Evolutionary conservation across 2,797 vertebrate genomes (phyloP).

Genomic region (Halcyon leucocephala): DNA sequence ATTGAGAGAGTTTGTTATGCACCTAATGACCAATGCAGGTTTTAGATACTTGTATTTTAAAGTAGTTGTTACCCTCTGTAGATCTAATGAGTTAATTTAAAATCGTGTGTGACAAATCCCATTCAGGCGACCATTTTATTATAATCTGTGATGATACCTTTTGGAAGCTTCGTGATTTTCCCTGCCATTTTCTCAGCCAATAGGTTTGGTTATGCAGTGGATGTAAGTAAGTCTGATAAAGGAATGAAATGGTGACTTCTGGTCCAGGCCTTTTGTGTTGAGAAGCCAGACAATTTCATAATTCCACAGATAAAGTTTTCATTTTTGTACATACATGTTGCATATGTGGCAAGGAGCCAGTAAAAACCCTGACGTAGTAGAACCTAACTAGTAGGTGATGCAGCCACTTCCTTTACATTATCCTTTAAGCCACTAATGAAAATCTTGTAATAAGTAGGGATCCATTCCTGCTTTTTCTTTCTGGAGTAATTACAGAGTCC

Average conservation of each 20-base stretch:
- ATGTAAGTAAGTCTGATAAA: not conserved
- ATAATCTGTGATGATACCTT: not conserved
- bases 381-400: not conserved
- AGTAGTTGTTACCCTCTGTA: not conserved
- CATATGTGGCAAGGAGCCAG: not conserved
- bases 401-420: not conserved
- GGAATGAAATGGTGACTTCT: not conserved
- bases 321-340: not conserved
- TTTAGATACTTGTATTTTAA: not conserved
- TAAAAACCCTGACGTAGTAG: not conserved
- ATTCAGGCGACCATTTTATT: conserved; percentile 4
- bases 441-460: not conserved
- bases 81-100: not conserved
- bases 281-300: not conserved
- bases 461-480: not conserved
- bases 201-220: not conserved
- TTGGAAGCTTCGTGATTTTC: not conserved
- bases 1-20: not conserved
- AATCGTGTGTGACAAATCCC: not conserved
- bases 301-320: not conserved
- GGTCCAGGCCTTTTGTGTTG: rapidly evolving
- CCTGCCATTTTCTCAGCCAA: not conserved
- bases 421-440: not conserved
- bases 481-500: not conserved
- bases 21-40: not conserved